Percentiles rank a stretch among this genome's conserved stretches.
Evolutionary conservation across 2,113 vertebrate genomes (phyloP).

Genomic region (Pelodiscus sinensis): DNA sequence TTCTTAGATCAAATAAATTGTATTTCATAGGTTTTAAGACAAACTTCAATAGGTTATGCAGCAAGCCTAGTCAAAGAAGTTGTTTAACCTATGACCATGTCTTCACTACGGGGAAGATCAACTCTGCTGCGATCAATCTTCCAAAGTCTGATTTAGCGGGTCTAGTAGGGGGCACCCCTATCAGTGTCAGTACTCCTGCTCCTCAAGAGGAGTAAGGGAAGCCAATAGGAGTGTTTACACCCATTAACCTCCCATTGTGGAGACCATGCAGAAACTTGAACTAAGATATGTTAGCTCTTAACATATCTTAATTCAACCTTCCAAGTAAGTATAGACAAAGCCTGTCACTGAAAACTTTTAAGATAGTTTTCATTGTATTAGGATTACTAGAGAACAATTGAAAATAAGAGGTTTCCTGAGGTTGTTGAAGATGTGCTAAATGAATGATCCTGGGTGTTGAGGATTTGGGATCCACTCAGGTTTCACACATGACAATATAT

Average conservation of each 20-base stretch:
- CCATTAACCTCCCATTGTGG: too few relatives aligned
- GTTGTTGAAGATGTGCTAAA: not conserved
- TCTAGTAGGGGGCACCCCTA: too few relatives aligned
- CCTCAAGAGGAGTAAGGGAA: too few relatives aligned
- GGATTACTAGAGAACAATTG: not conserved
- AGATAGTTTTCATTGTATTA: not conserved
- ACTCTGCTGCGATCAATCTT: too few relatives aligned
- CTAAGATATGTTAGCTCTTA: too few relatives aligned
- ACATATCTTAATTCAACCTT: too few relatives aligned
- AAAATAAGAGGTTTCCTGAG: not conserved
- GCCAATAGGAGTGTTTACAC: too few relatives aligned
- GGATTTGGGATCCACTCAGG: not conserved
- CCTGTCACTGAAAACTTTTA: not conserved
- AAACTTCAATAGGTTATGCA: not conserved
- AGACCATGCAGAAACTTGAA: too few relatives aligned
- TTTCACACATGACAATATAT: not conserved
- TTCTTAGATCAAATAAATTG: not conserved
- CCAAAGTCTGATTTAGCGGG: too few relatives aligned
- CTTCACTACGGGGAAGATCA: too few relatives aligned
- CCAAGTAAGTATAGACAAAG: too few relatives aligned
- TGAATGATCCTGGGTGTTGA: not conserved
- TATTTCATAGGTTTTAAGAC: not conserved
- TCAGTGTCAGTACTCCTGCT: too few relatives aligned
- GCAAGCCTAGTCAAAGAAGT: not conserved
- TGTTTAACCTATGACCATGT: not conserved